Conservation (phyloP, 2,888 invertebrate genomes). For the Volucella inflata region DNA sequence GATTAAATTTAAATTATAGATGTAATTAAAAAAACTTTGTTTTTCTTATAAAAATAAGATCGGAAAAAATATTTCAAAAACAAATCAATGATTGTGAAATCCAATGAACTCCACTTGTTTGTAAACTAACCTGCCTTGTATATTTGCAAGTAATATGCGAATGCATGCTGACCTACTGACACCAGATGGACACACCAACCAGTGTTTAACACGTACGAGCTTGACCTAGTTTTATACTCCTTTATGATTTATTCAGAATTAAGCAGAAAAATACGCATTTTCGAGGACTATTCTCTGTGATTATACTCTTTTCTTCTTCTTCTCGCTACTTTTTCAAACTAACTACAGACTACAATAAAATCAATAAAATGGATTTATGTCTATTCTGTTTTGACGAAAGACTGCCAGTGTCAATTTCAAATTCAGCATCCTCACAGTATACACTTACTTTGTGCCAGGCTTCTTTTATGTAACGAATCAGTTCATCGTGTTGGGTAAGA, state of each 20-base stretch:
- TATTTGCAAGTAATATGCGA: not conserved
- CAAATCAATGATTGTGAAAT: too few relatives aligned
- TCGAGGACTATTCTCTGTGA: too few relatives aligned
- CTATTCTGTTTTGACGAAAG: not conserved
- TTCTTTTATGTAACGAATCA: slow-evolving; percentile 91
- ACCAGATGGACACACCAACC: slow-evolving; percentile 3
- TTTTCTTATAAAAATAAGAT: too few relatives aligned
- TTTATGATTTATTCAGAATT: not conserved
- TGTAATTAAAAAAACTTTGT: too few relatives aligned
- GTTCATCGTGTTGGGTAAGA: slow-evolving; percentile 87
- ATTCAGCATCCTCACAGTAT: not conserved
- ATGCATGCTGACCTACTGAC: slow-evolving; percentile 21
- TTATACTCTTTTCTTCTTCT: not conserved
- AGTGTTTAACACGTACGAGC: not conserved
- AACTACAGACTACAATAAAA: not conserved
- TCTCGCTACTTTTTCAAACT: not conserved
- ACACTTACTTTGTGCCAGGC: slow-evolving; percentile 88
- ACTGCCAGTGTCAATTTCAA: not conserved
- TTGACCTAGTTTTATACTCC: slow-evolving; percentile 21
- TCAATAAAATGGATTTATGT: slow-evolving; percentile 7
- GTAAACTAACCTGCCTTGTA: too few relatives aligned
- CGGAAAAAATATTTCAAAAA: too few relatives aligned
- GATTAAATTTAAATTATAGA: too few relatives aligned
- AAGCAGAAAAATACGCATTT: too few relatives aligned
- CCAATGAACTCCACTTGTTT: too few relatives aligned